Conservation (phyloP, 2,888 invertebrate species). For the Emmelina monodactyla region DNA sequence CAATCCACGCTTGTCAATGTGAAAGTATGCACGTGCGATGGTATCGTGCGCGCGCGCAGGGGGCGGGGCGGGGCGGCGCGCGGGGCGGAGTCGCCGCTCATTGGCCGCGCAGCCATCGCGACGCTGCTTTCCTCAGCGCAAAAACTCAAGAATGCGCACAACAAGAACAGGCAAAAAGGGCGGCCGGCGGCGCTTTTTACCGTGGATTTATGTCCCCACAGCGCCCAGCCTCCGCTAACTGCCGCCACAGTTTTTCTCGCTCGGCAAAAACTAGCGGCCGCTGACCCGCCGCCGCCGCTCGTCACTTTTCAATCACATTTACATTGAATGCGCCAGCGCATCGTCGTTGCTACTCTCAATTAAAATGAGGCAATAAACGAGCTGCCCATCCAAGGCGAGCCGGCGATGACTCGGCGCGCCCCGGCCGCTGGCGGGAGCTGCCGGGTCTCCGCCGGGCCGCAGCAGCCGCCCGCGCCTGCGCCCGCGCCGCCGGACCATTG, state of each 20-base stretch:
- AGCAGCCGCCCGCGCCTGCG: conserved; percentile 1
- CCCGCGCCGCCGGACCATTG: conserved; percentile 6
- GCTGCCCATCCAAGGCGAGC: conserved; percentile 23
- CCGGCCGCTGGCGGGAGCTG: neutral
- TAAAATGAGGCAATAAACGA: conserved; percentile 58
- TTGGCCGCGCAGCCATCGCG: conserved; percentile 31
- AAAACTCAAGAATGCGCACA: conserved; percentile 51
- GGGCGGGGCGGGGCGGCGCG: conserved; percentile 20
- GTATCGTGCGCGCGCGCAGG: too few relatives aligned
- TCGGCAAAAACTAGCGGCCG: conserved; percentile 18
- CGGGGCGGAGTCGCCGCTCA: conserved; percentile 27
- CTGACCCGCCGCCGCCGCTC: conserved; percentile 15
- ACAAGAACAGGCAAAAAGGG: conserved; percentile 54
- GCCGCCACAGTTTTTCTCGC: conserved; percentile 10
- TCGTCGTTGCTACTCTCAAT: conserved; percentile 39
- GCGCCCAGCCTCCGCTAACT: neutral
- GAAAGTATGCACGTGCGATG: too few relatives aligned
- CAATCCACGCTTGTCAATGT: too few relatives aligned
- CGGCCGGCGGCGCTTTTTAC: conserved; percentile 41
- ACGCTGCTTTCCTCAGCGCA: conserved; percentile 23
- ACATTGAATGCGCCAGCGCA: conserved; percentile 50
- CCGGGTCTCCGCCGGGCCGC: neutral
- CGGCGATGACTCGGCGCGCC: conserved; percentile 5
- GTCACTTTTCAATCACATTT: conserved; percentile 49
- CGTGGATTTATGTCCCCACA: conserved; percentile 33